Conservation (phyloP, 2,113 vertebrate species). For the Condylura cristata region DNA sequence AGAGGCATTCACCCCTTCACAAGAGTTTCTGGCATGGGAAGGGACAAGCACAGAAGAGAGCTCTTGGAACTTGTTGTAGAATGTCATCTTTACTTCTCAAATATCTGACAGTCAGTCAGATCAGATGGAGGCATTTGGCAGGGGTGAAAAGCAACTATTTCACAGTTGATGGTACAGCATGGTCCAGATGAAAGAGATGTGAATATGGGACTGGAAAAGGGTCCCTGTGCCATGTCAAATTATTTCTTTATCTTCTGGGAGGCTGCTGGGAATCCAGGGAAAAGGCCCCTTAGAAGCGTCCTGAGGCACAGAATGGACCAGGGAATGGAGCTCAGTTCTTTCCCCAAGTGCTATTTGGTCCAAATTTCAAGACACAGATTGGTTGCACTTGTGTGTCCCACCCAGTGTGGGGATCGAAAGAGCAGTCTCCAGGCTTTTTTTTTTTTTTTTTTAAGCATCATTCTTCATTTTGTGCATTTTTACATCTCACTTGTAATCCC, state of each 20-base stretch:
- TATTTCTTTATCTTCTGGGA: not conserved
- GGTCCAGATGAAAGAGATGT: no score
- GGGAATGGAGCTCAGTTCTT: not conserved
- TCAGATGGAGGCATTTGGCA: not conserved
- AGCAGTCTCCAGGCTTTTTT: fast-evolving
- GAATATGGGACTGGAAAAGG: not conserved
- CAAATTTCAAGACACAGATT: not conserved
- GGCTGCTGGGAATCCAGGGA: not conserved
- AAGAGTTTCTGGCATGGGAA: not conserved
- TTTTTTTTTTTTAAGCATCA: no score
- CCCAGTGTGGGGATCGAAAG: fast-evolving
- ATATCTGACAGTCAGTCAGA: no score
- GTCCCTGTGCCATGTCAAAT: fast-evolving
- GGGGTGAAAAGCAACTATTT: not conserved
- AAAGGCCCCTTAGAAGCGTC: not conserved
- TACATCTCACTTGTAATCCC: no score
- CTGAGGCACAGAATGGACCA: fast-evolving
- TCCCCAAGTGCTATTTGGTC: not conserved
- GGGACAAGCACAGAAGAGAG: not conserved
- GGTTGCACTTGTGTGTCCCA: fast-evolving
- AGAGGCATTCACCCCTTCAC: not conserved
- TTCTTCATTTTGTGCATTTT: no score
- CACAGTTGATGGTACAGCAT: fast-evolving
- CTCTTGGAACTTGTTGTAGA: fast-evolving
- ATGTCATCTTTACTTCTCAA: not conserved